Conservation (phyloP, 2,797 vertebrate genomes). For the Chiroxiphia lanceolata region DNA sequence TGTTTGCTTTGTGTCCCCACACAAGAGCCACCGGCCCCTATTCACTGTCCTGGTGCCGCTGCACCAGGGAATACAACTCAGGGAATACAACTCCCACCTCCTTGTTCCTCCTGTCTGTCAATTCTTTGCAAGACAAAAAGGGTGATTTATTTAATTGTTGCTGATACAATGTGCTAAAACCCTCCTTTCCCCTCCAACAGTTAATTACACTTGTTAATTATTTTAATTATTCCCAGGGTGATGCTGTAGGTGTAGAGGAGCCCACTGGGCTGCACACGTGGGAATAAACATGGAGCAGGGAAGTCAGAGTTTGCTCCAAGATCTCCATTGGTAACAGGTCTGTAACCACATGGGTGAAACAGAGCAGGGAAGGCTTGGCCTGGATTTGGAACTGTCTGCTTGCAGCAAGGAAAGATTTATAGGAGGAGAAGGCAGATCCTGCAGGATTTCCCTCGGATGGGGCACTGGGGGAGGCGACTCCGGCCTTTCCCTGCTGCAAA, state of each 20-base stretch:
- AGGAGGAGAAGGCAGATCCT: background rate
- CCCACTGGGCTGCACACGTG: background rate
- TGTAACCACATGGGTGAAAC: background rate
- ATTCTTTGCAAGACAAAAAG: conserved; percentile 31
- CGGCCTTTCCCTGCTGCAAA: background rate
- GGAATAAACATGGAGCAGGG: background rate
- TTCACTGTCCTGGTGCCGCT: background rate
- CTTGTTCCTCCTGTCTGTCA: background rate
- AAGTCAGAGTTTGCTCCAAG: background rate
- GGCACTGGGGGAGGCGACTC: accelerated
- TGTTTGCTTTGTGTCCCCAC: conserved; percentile 44
- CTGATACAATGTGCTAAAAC: background rate
- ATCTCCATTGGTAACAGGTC: accelerated
- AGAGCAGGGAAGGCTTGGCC: background rate
- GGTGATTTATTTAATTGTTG: conserved; percentile 44
- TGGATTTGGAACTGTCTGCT: background rate
- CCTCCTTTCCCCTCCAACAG: conserved; percentile 23
- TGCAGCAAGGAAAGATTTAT: background rate
- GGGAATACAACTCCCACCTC: background rate
- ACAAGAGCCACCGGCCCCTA: conserved; percentile 16
- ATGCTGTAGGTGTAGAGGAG: background rate
- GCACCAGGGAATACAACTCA: background rate
- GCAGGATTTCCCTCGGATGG: background rate
- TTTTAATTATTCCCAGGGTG: conserved; percentile 25
- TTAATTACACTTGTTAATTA: conserved; percentile 50